Evolutionary conservation across 2,888 invertebrate genomes (phyloP), one percentile per base, ranked within the genome.

Genomic region (Rhingia campestris): DNA sequence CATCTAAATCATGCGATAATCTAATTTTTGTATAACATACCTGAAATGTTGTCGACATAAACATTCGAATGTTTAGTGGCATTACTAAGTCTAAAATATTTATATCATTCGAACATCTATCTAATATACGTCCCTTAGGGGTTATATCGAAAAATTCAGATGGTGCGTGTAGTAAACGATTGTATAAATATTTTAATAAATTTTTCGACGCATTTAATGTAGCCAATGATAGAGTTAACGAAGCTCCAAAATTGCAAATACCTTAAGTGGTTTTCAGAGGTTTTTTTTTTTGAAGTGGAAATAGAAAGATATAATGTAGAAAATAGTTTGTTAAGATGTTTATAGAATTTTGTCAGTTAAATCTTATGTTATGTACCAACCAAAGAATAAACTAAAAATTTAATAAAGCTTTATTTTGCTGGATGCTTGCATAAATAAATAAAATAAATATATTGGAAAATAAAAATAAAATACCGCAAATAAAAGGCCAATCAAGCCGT

Each of bases 101-200:
- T 87, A 94, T 91, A 90, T 94, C 94, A 87, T 91, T 92, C 86
- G 94, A 93, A 89, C 94, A 94, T 87, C 94, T 92, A 90, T 94
- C 93, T 86, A 95, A 90, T 84, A 95, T 92, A 80, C 95, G 92
- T 87, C 95, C 95, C 87, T 93, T 90, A 30, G 95, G 95, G 86
- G 94, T 94, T 54, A 92, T 93, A 90, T 95, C 94, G 90, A 93
- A 95, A 91, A 94, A 93, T 86, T 91, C 91, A 89, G 94, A 92
- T 77, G 94, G 94, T 86, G 92, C 93, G 87, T 92, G 92, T 87
- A 95, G 89, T 87, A 93, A 89, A 88, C 91, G 91, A 77, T 89
- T 87, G 86, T 94, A 91, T 88, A 94, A 91, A 59, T 88, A 86
- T 75, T 87, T 88, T 81, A 89, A 91, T 49, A 90, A 86, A 79